Base-by-base conservation (phyloP, 2,113 vertebrate genomes). In the Chitala chitala region DNA sequence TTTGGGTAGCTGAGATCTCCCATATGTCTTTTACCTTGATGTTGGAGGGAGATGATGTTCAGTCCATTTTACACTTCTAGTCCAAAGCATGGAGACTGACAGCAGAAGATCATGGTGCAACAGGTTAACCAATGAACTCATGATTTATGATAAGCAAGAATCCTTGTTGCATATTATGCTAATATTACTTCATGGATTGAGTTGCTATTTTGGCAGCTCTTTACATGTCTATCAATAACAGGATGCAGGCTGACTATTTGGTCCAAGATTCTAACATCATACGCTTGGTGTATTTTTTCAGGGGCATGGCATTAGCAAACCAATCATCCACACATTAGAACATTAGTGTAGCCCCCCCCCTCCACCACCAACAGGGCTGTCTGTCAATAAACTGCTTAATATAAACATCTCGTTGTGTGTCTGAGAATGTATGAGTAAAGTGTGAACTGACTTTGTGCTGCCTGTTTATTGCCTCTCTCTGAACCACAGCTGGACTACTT, bases 171-270 rank as follows among this genome's bases (percentile, higher is more conserved):
- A 69, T 69, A 53, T 36, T 29, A 3, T 38, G 59, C 72, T 73
- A 61, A 51, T 64, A 61, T 73, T 73, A 63, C 72, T 64, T 44
- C 5, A 6, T 10, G 10, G 72, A 73, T 73, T 64, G 44, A 50
- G 72, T 73, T 73, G 56, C 72, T 61, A 20, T 48, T 73, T 24
- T 8, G 5, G 51, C 22, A 38, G 31, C 51, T 46, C 58, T 56
- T 72, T 63, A 63, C 56, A 44, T 10, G 38, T 64, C 56, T 64
- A 73, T 48, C 55, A 73, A 73, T 73, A 61, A 46, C 72, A 44
- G 15, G 42, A 51, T 40, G 58, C 4, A 15, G 42, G 26, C 46
- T 6, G 42, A 46, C 13, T 22, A 17, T 42, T 55, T 50, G 22
- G 20, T 15, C 9, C 26, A 46, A 46, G n/a, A n/a, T 50, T 63